phyloP scores from a whole-genome alignment of 2,113 vertebrate species.

The Spilogale gracilis region DNA sequence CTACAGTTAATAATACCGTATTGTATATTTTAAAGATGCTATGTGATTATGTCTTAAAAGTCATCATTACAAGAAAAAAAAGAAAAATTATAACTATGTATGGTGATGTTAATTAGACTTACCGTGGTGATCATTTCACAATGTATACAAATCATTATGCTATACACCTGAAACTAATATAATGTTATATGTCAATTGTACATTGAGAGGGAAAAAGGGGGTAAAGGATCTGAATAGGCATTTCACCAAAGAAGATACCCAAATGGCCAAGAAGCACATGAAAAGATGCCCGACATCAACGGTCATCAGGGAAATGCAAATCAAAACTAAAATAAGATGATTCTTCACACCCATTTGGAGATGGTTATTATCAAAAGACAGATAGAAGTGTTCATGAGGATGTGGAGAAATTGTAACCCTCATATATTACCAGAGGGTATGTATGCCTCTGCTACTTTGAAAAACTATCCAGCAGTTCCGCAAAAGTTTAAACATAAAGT shows the following conservation, averaged over 20 bases:
- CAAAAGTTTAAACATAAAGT: background rate
- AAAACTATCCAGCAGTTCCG: background rate
- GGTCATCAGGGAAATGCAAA: background rate
- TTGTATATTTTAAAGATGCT: background rate
- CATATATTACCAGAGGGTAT: background rate
- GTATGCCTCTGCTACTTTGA: background rate
- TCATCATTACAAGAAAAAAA: background rate
- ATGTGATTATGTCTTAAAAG: background rate
- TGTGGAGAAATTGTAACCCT: background rate
- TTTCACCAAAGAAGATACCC: background rate
- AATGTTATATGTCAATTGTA: background rate
- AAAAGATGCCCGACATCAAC: background rate
- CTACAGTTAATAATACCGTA: background rate
- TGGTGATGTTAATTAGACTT: background rate
- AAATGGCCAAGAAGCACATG: background rate
- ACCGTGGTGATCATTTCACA: background rate
- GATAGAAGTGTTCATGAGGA: background rate
- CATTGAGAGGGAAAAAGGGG: background rate
- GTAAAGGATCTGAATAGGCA: background rate
- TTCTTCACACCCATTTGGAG: background rate
- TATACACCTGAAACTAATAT: background rate
- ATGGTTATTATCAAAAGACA: background rate
- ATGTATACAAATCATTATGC: background rate
- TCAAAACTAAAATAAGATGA: background rate
- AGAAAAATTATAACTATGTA: background rate